Base-by-base conservation (phyloP, 2,797 vertebrate species). In the Buphagus erythrorhynchus region DNA sequence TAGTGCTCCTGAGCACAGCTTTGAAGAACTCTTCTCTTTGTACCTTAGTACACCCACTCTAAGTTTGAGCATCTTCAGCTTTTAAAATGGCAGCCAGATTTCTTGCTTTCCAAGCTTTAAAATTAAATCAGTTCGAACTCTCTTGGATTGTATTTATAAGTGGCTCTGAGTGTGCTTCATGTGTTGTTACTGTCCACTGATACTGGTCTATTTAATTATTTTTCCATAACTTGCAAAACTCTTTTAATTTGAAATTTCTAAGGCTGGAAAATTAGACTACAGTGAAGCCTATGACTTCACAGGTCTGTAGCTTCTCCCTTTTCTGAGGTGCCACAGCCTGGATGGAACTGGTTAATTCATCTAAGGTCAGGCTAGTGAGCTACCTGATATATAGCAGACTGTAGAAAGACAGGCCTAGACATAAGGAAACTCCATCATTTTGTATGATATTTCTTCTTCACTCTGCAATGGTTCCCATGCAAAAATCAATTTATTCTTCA, bases 11-110 rank as follows among this genome's bases (percentile, higher is more conserved):
- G 72, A 88, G 45, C 46, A 80, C 26, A 83, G 36, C 46, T 95
- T 92, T 94, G 83, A 96, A 89, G 65, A 89, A 16, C 31, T 75
- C 36, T 82, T 95, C 61, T 45, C 54, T 90, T 96, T 90, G 25
- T 81, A 86, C 61, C 49, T 88, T 69, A 31, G 25, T 72, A 22
- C 31, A 51, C 13, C 22, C 43, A 31, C 51, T 59, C 65, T 59
- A 81, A 58, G n/a, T 36, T 36, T 85, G 31, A 82, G 42, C 51
- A 51, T 58, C 73, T 82, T 86, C 48, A 19, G 14, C 40, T 88
- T 94, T 48, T 78, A 48, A 93, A 83, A 86, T 71, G 83, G 55
- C 73, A 75, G 35, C n/a, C 19, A 9, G 4, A 45, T 93, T 91
- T 94, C 42, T 58, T 87, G 26, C 21, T 79, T 86, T 81, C 21